These are phyloP conservation scores for Suillia variegata DNA, from an alignment of 2,888 invertebrate genomes.

Conservation along the genomic window DNA sequence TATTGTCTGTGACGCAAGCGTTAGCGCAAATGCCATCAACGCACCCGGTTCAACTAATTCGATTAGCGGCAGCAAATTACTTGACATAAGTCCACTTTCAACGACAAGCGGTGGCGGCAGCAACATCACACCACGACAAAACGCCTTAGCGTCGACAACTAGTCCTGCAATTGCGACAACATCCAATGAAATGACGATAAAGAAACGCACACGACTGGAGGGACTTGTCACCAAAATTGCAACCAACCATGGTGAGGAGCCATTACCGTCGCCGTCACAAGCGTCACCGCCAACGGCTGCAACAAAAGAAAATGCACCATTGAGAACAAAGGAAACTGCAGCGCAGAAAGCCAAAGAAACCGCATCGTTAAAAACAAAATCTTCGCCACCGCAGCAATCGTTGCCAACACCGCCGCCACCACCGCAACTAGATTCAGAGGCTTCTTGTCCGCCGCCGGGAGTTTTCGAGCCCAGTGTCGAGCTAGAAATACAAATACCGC, in stretches of 20 bases:
- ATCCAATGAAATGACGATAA: conserved; percentile 35
- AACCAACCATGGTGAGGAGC: conserved; percentile 34
- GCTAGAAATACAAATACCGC: conserved; percentile 70
- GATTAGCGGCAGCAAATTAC: conserved; percentile 47
- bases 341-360: conserved; percentile 2
- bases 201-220: conserved; percentile 70
- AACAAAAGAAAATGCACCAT: conserved; percentile 11
- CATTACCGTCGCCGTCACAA: no score
- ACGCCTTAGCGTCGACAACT: no score
- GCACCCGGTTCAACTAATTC: no score
- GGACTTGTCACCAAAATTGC: conserved; percentile 69
- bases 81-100: conserved; percentile 52
- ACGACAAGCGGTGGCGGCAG: conserved; percentile 24
- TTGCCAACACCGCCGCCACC: background rate
- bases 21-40: no score
- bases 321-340: conserved; percentile 24
- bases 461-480: conserved; percentile 74
- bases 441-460: conserved; percentile 66
- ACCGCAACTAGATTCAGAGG: conserved; percentile 35
- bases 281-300: background rate
- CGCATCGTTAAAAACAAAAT: conserved; percentile 10
- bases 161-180: no score
- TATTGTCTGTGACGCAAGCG: conserved; percentile 46
- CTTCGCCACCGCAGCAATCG: background rate
- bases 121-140: conserved; percentile 3